phyloP scores from a whole-genome alignment of 2,113 vertebrate genomes.

The Osmerus eperlanus region DNA sequence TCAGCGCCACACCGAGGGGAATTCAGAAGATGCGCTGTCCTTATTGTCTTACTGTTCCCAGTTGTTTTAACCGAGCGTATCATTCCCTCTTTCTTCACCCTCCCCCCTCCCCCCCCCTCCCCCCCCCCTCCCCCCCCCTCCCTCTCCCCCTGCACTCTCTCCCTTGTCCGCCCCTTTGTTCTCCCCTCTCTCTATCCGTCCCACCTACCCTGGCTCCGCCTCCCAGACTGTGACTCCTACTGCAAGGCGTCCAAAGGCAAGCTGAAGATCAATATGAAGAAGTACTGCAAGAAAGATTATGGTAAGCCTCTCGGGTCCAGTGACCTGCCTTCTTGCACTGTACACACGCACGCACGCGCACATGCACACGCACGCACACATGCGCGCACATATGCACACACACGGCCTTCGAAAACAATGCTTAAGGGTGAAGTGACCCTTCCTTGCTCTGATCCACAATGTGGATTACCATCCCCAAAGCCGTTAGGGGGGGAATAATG shows the following conservation, averaged over 20 bases:
- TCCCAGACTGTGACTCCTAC: constrained; percentile 92
- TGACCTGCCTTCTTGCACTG: no score
- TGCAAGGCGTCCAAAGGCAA: constrained; percentile 99
- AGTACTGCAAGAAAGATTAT: constrained; percentile 98
- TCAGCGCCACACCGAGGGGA: constrained; percentile 46
- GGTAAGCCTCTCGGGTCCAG: constrained; percentile 75
- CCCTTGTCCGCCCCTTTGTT: not conserved
- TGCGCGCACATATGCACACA: no score
- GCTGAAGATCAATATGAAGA: constrained; percentile 99
- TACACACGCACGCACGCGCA: no score
- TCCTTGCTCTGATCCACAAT: not conserved
- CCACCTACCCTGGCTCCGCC: constrained; percentile 4
- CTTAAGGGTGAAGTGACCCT: not conserved
- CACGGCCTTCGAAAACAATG: no score
- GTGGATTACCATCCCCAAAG: no score
- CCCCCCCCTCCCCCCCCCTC: no score
- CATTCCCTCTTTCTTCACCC: constrained; percentile 10
- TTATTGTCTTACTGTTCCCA: constrained; percentile 62
- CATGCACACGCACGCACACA: no score
- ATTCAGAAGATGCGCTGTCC: constrained; percentile 36
- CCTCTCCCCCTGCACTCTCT: no score
- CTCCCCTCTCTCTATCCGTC: constrained; percentile 13
- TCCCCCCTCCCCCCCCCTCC: not conserved
- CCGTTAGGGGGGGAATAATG: no score
- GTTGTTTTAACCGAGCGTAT: constrained; percentile 51